A percentile compares a stretch with the other conserved stretches of the same genome.
phyloP scores from a whole-genome alignment of 2,888 invertebrate species.

The Muschampia plurimacula region DNA sequence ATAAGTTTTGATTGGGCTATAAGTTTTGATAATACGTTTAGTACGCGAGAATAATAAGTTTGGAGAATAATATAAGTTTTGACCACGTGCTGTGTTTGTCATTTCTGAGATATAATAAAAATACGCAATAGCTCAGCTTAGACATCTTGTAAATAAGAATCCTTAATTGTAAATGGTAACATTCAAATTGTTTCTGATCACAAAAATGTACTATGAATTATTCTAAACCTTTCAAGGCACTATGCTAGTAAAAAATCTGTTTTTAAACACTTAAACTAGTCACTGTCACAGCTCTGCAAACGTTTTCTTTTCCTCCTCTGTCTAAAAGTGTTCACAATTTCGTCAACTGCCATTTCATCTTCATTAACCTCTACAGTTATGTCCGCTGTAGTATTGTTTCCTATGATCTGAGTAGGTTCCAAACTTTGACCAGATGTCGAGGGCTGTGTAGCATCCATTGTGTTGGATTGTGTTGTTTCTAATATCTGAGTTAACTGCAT shows the following conservation, averaged over 20 bases:
- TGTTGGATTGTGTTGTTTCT: not conserved
- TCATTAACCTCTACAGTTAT: not conserved
- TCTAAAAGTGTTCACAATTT: not conserved
- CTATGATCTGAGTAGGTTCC: not conserved
- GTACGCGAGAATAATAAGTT: too few relatives aligned
- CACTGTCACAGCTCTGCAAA: not conserved
- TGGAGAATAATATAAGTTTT: too few relatives aligned
- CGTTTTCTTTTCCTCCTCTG: conserved; percentile 1
- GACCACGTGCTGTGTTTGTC: too few relatives aligned
- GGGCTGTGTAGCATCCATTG: not conserved
- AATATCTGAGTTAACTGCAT: not conserved
- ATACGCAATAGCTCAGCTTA: too few relatives aligned
- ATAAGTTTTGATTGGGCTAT: too few relatives aligned
- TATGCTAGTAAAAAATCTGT: not conserved
- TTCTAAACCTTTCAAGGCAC: too few relatives aligned
- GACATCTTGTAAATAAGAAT: too few relatives aligned
- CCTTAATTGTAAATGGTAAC: too few relatives aligned
- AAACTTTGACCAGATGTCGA: not conserved
- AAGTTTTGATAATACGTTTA: too few relatives aligned
- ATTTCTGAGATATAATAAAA: too few relatives aligned
- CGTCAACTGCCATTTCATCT: not conserved
- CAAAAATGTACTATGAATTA: too few relatives aligned
- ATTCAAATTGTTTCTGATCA: too few relatives aligned
- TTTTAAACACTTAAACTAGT: not conserved
- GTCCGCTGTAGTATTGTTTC: not conserved